Evolutionary conservation across 2,888 invertebrate species (phyloP), one percentile per base, ranked within the genome.

Genomic region (Plebejus melissa): DNA sequence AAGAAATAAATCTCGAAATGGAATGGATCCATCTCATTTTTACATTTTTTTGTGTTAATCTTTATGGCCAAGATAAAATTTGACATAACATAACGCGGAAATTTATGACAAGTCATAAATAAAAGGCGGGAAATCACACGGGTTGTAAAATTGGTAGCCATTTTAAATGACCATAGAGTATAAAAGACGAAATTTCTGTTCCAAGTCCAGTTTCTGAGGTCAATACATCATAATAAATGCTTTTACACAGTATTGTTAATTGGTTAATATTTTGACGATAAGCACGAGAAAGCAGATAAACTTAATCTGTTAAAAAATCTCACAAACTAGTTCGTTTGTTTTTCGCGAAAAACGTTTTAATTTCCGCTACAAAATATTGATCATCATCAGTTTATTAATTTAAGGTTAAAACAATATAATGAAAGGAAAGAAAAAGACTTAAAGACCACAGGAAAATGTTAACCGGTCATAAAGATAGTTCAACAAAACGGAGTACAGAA

Each of bases 41-140:
- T 22, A 46, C 28, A 71, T 50, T 22, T 71, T 22, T 22, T 22
- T 50, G 71, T 41, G 46, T 28, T 46, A 50, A 54, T 54, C 50
- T 72, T 72, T 54, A 72, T 32, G 50, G 46, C 11, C 5, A 32
- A 5, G 50, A 72, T 72, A 72, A 72, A 72, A 72, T 54, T 50
- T 72, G 72, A 72, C 72, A 32, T 50, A 50, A 72, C 50, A 22
- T 13, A 72, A 54, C 32, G 76, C 80, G 79, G 79, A 80, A 78
- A 78, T 82, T 82, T 82, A 83, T 79, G 79, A 79, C 75, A 79
- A 80, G 83, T 82, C 84, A 84, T 87, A 87, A 88, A 87, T 81
- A 32, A 65, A 74, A 80, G 83, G 83, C 83, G 83, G 81, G 82
- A 83, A 83, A 82, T 79, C 83, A 82, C 78, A 80, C 78, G 76